Percentiles rank a stretch among this genome's conserved stretches.
These are phyloP conservation scores for Indicator maculatus DNA, from an alignment of 2,113 vertebrate species.

Conservation along the genomic window DNA sequence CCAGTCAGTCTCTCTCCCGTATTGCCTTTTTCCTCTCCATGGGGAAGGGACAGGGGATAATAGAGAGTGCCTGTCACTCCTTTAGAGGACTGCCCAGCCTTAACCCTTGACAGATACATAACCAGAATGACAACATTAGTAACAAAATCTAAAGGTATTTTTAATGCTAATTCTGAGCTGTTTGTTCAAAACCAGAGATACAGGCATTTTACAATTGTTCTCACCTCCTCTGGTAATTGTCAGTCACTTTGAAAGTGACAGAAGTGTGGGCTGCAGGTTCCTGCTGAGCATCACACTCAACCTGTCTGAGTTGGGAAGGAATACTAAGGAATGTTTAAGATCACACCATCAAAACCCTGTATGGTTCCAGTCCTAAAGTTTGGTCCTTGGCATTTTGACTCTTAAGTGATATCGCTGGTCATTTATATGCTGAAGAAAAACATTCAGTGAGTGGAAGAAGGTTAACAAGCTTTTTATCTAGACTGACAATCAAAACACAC, in stretches of 20 bases:
- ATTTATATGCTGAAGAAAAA: background rate
- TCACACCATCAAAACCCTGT: background rate
- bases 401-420: background rate
- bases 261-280: background rate
- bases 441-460: background rate
- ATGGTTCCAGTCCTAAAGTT: background rate
- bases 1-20: no score
- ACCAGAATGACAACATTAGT: fast-evolving
- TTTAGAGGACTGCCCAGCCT: no score
- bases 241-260: background rate
- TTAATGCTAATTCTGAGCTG: background rate
- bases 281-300: background rate
- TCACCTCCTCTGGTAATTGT: background rate
- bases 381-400: background rate
- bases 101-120: background rate
- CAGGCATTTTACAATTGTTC: fast-evolving
- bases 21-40: no score
- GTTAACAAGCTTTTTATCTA: background rate
- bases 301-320: background rate
- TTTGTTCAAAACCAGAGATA: background rate
- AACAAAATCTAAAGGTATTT: background rate
- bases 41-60: no score
- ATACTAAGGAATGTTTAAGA: fast-evolving
- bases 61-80: no score
- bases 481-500: background rate